phyloP scores from a whole-genome alignment of 2,888 invertebrate genomes.

The Drosophila kokeensis region DNA sequence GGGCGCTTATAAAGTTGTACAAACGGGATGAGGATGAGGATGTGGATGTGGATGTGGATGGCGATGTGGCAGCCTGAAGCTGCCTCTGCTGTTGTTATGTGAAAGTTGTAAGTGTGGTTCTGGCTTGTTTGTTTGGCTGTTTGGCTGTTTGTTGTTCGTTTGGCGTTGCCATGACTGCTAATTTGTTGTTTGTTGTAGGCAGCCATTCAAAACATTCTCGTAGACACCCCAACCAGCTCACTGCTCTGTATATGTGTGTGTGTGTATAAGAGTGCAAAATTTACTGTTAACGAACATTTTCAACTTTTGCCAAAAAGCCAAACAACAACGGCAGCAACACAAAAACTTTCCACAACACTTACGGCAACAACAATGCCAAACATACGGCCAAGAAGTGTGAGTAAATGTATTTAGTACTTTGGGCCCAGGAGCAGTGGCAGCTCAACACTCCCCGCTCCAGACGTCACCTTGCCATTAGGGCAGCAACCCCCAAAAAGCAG shows the following conservation, averaged over 20 bases:
- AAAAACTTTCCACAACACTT: conserved; percentile 77
- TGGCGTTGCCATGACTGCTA: conserved; percentile 76
- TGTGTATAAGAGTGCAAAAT: conserved; percentile 70
- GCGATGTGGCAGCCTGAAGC: conserved; percentile 31
- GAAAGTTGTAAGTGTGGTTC: conserved; percentile 50
- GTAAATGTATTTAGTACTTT: conserved; percentile 78
- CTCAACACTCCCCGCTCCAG: conserved; percentile 12
- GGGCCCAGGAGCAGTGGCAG: conserved; percentile 8
- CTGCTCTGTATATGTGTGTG: background rate
- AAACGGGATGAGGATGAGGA: conserved; percentile 11
- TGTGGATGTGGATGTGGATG: conserved; percentile 6
- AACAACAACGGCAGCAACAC: conserved; percentile 78
- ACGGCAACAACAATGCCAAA: conserved; percentile 69
- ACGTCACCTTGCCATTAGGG: conserved; percentile 66
- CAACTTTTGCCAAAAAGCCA: conserved; percentile 80
- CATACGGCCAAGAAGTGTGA: conserved; percentile 20
- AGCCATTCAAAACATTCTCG: conserved; percentile 71
- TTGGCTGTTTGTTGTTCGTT: conserved; percentile 51
- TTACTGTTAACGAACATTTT: conserved; percentile 78
- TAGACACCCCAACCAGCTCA: conserved; percentile 40
- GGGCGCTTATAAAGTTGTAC: conserved; percentile 75
- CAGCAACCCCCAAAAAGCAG: conserved; percentile 56
- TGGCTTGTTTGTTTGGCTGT: conserved; percentile 54
- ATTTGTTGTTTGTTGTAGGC: conserved; percentile 79
- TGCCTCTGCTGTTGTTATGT: conserved; percentile 48